These are phyloP conservation scores for Augochlorella aurata DNA, from an alignment of 2,888 invertebrate species.

Conservation along the genomic window DNA sequence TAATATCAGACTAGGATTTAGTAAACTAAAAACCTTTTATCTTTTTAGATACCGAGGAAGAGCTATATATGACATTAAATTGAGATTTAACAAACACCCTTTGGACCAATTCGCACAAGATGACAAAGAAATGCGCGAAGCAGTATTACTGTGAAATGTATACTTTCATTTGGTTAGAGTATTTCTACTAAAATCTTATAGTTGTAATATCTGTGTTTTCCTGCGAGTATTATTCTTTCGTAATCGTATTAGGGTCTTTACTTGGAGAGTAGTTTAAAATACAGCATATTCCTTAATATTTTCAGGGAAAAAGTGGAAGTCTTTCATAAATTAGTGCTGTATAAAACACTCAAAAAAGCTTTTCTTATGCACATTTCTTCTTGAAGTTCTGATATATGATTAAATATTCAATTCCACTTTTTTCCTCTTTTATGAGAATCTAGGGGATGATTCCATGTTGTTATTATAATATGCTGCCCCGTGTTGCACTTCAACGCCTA, in stretches of 20 bases:
- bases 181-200: conserved; percentile 19
- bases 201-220: conserved; percentile 21
- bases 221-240: conserved; percentile 20
- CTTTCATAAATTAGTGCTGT: not conserved
- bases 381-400: not conserved
- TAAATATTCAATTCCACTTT: conserved; percentile 12
- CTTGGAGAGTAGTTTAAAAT: conserved; percentile 11
- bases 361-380: not conserved
- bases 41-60: not conserved
- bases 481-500: conserved; percentile 64
- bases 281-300: conserved; percentile 11
- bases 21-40: not conserved
- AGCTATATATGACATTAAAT: not conserved
- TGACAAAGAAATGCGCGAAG: conserved; percentile 67
- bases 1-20: not conserved
- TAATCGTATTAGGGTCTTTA: conserved; percentile 10
- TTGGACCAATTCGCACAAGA: conserved; percentile 68
- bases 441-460: conserved; percentile 3
- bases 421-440: conserved; percentile 13
- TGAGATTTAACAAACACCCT: conserved; percentile 64
- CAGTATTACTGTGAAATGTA: conserved; percentile 40
- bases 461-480: conserved; percentile 52
- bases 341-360: not conserved
- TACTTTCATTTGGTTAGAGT: conserved; percentile 4
- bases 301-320: conserved; percentile 23